Conservation (phyloP, 2,888 invertebrate species). For the Acleris holmiana region DNA sequence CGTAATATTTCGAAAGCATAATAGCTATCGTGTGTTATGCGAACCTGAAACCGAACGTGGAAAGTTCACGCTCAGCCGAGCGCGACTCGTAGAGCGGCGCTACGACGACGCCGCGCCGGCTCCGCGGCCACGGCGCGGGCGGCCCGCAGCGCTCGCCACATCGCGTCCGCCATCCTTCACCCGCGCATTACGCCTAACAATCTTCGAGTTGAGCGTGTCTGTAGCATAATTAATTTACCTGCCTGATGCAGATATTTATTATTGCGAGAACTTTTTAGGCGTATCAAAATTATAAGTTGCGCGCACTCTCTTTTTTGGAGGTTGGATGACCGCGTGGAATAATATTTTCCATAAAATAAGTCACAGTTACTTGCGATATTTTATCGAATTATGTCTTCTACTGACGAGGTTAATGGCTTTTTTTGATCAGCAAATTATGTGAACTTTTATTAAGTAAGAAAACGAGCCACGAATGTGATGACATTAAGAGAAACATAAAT, state of each 20-base stretch:
- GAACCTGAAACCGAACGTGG: slow-evolving; percentile 81
- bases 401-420: slow-evolving; percentile 44
- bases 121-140: background rate
- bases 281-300: slow-evolving; percentile 20
- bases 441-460: slow-evolving; percentile 51
- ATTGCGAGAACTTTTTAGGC: slow-evolving; percentile 27
- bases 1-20: slow-evolving; percentile 80
- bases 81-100: slow-evolving; percentile 52
- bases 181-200: slow-evolving; percentile 11
- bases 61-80: slow-evolving; percentile 79
- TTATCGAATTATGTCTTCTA: slow-evolving; percentile 49
- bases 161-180: slow-evolving; percentile 16
- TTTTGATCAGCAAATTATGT: slow-evolving; percentile 48
- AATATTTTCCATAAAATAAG: slow-evolving; percentile 33
- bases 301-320: slow-evolving; percentile 9
- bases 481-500: slow-evolving; percentile 68
- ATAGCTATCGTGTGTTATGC: slow-evolving; percentile 78
- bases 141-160: background rate
- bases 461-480: slow-evolving; percentile 57
- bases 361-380: slow-evolving; percentile 38
- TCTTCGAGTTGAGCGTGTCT: slow-evolving; percentile 33
- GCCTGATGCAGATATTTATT: slow-evolving; percentile 18
- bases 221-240: slow-evolving; percentile 15
- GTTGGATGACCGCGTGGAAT: slow-evolving; percentile 4
- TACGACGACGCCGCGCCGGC: slow-evolving; percentile 28